A percentile compares a stretch with the other conserved stretches of the same genome.
Conservation (phyloP, 1,140 invertebrate genomes). For the Triops longicaudatus region DNA sequence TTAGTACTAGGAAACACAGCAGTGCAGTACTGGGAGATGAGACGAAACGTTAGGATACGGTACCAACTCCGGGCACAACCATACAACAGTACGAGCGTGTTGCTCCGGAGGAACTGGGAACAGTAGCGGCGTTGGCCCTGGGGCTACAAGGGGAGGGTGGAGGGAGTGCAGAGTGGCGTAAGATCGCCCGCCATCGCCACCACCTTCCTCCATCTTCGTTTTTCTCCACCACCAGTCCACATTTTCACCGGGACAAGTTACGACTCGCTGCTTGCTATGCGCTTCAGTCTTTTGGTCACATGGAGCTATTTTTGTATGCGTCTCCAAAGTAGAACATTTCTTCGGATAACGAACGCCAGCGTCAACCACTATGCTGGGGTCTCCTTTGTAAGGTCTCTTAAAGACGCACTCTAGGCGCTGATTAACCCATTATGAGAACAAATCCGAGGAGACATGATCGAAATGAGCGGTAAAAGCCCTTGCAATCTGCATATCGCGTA, state of each 20-base stretch:
- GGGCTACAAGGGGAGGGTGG: not conserved
- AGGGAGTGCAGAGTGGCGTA: not conserved
- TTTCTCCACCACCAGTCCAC: not conserved
- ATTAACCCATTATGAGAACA: not conserved
- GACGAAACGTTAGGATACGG: not conserved
- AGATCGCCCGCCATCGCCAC: too few relatives aligned
- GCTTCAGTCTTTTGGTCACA: constrained; percentile 13
- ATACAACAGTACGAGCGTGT: constrained; percentile 6
- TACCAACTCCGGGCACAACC: not conserved
- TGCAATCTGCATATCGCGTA: too few relatives aligned
- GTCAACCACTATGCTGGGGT: not conserved
- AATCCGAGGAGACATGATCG: too few relatives aligned
- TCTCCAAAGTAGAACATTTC: not conserved
- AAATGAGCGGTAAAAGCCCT: too few relatives aligned
- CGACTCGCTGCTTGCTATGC: not conserved
- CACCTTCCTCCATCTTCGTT: too few relatives aligned
- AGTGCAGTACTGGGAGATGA: too few relatives aligned
- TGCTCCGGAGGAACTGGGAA: not conserved
- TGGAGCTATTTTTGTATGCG: constrained; percentile 12
- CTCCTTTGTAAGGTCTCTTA: not conserved
- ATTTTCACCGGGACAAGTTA: not conserved
- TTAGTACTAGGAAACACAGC: not conserved
- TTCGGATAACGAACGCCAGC: not conserved
- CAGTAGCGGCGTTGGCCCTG: not conserved
- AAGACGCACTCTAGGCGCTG: not conserved